Evolutionary conservation across 2,797 vertebrate genomes (phyloP), one percentile per base, ranked within the genome.

Genomic region (Platyrinchus mystaceus): DNA sequence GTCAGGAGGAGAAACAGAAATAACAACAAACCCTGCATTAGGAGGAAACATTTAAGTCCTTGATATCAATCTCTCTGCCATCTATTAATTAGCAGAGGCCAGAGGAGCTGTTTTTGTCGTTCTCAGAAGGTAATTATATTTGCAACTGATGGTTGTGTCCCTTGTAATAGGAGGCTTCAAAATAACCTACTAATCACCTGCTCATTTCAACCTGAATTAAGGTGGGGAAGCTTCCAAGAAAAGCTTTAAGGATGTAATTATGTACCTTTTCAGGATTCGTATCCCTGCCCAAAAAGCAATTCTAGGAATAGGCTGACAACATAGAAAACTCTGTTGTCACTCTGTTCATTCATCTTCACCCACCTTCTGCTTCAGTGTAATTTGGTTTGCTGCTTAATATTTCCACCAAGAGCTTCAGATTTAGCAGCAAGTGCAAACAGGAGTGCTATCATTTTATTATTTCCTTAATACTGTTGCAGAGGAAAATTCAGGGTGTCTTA

Each of bases 11-110:
- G 62, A 58, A 93, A 83, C 75, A 87, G 70, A 63, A 91, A 84
- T 50, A 95, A 88, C 87, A 93, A 50, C 78, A 76, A 80, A 50
- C 62, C 23, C 55, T 47, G 53, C 53, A 58, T 86, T 71, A 91
- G 75, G 44, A 93, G 58, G 83, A 90, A 92, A 56, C 63, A 53
- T 74, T 70, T 68, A 78, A 90, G 13, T 55, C 58, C 60, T 69
- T 44, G 64, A 52, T n/a, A 58, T 50, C 69, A 75, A 83, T 39
- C 56, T 89, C 7, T 1, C 37, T 77, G 71, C 90, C 66, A 87
- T 92, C 81, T 91, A 86, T 83, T 95, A 89, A 96, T 96, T 95
- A 97, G 26, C 28, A 39, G 58, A 79, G 44, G 77, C 73, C 94
- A 87, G 6, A 1, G 85, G 87, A 91, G 71, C n/a, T 91, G 80